phyloP scores from a whole-genome alignment of 2,797 vertebrate species.

The Anguilla anguilla region DNA sequence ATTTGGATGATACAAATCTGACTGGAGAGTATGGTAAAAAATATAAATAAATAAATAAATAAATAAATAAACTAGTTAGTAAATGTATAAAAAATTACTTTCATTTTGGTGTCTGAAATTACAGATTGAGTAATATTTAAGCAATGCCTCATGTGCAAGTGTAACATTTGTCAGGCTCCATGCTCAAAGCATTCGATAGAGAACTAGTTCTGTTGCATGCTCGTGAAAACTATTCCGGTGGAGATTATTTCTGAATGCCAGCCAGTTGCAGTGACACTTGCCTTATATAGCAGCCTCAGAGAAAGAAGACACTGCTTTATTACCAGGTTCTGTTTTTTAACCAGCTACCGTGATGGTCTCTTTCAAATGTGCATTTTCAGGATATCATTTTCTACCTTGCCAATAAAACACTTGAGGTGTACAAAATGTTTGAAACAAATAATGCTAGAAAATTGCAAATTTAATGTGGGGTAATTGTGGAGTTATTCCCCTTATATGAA shows the following conservation, averaged over 20 bases:
- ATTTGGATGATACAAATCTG: not conserved
- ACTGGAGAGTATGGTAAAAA: too few species aligned
- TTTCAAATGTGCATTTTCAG: not conserved
- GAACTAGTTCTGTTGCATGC: not conserved
- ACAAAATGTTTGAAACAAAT: not conserved
- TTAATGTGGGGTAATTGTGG: not conserved
- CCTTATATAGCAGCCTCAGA: not conserved
- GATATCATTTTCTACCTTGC: not conserved
- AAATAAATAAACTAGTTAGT: not conserved
- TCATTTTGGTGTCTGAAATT: not conserved
- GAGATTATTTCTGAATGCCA: not conserved
- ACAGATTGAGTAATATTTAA: not conserved
- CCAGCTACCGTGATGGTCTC: not conserved
- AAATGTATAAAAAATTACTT: not conserved
- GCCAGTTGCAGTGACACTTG: conserved; percentile 6
- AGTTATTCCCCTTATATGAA: not conserved
- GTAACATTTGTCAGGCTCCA: not conserved
- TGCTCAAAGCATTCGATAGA: not conserved
- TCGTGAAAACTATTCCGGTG: not conserved
- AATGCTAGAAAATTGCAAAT: not conserved
- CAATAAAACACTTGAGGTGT: not conserved
- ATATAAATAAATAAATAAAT: too few species aligned
- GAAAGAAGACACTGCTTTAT: not conserved
- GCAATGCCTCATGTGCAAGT: not conserved
- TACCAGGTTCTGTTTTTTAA: not conserved